phyloP scores from a whole-genome alignment of 1,140 invertebrate genomes.

The Armadillidium nasatum region DNA sequence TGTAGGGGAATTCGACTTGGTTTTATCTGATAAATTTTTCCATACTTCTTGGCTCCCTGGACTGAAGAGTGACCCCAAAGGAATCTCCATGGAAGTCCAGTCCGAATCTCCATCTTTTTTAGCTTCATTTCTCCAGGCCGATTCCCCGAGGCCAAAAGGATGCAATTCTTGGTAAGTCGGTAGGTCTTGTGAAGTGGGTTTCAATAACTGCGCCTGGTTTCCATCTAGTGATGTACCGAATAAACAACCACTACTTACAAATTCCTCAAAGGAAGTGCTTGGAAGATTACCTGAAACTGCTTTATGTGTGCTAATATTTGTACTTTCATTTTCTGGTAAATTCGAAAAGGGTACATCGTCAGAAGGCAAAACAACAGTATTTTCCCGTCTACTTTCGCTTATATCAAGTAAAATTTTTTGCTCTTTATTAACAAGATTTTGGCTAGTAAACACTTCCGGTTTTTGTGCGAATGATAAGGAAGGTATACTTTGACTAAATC shows the following conservation, averaged over 20 bases:
- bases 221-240: neutral
- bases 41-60: slow-evolving; percentile 1
- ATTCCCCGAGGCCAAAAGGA: slow-evolving; percentile 6
- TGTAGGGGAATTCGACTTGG: neutral
- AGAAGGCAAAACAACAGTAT: neutral
- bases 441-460: neutral
- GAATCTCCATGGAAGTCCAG: neutral
- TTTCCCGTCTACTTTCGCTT: neutral
- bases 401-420: neutral
- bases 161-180: slow-evolving; percentile 6
- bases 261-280: neutral
- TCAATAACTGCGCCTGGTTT: neutral
- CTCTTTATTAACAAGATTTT: neutral
- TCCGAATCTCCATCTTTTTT: neutral
- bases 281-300: neutral
- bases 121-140: slow-evolving; percentile 6
- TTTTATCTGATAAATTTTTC: slow-evolving; percentile 2
- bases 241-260: neutral
- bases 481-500: neutral
- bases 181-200: neutral
- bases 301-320: neutral
- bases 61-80: slow-evolving; percentile 6
- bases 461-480: neutral
- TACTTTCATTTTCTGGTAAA: neutral
- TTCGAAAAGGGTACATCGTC: neutral